Evolutionary conservation across 2,888 invertebrate genomes (phyloP).

Genomic region (Drosophila ezoana): DNA sequence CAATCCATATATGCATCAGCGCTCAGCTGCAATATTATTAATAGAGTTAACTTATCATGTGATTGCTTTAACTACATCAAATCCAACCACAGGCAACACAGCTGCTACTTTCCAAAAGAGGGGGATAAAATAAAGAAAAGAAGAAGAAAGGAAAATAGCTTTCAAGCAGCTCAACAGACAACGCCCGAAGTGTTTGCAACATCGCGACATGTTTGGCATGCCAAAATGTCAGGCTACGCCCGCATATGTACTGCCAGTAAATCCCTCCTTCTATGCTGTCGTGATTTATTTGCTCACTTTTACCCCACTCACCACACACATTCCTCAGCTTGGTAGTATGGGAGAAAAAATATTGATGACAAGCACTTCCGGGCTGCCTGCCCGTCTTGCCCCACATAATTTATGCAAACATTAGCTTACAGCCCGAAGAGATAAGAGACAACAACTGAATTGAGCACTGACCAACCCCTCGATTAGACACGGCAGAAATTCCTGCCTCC

Average conservation of each 20-base stretch:
- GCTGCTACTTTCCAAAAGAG: slow-evolving; percentile 16
- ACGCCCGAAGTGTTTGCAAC: slow-evolving; percentile 31
- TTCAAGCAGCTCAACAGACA: slow-evolving; percentile 10
- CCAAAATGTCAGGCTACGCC: slow-evolving; percentile 57
- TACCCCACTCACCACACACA: slow-evolving; percentile 17
- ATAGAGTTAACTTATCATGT: slow-evolving; percentile 49
- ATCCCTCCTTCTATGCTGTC: slow-evolving; percentile 14
- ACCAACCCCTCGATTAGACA: slow-evolving; percentile 47
- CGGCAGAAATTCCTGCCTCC: slow-evolving; percentile 23
- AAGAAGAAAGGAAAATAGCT: slow-evolving; percentile 1
- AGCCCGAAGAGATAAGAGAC: slow-evolving; percentile 44
- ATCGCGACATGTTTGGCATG: slow-evolving; percentile 72
- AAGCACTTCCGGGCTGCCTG: slow-evolving; percentile 72
- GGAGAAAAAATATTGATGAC: slow-evolving; percentile 70
- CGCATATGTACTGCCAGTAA: slow-evolving; percentile 33
- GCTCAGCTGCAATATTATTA: slow-evolving; percentile 33
- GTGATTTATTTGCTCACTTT: slow-evolving; percentile 59
- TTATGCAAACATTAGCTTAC: slow-evolving; percentile 74
- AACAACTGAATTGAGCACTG: slow-evolving; percentile 37
- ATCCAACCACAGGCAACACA: slow-evolving; percentile 21
- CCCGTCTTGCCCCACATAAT: slow-evolving; percentile 64
- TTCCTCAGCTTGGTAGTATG: slow-evolving; percentile 3
- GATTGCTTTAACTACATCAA: slow-evolving; percentile 38
- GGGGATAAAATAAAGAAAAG: neutral
- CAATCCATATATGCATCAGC: slow-evolving; percentile 6